A percentile compares a stretch with the other conserved stretches of the same genome.
Evolutionary conservation across 2,888 invertebrate species (phyloP).

Genomic region (Hypercompe scribonia): DNA sequence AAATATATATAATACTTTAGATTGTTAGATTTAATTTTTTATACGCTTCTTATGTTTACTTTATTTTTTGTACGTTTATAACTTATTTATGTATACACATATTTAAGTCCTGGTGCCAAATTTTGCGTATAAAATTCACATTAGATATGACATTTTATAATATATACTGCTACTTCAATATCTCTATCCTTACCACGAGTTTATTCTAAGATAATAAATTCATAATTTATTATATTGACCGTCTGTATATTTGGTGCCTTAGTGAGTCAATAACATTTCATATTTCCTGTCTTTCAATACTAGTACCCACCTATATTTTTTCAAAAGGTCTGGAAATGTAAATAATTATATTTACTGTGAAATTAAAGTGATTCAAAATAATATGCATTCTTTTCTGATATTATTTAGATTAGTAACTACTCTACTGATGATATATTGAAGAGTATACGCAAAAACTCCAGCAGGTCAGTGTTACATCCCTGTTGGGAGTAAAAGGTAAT

Average conservation of each 20-base stretch:
- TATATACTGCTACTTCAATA: neutral
- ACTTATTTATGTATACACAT: neutral
- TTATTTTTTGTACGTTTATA: neutral
- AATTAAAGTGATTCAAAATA: neutral
- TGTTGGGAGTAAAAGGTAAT: too few relatives aligned
- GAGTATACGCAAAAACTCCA: too few relatives aligned
- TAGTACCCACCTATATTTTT: neutral
- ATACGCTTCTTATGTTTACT: neutral
- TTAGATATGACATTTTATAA: neutral
- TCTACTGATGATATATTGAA: too few relatives aligned
- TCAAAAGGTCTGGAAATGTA: neutral
- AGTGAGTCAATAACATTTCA: neutral
- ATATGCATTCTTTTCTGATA: neutral
- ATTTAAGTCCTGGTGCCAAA: neutral
- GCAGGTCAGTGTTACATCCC: too few relatives aligned
- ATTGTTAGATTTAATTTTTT: neutral
- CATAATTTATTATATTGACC: neutral
- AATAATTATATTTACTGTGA: neutral
- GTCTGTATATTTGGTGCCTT: neutral
- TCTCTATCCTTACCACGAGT: neutral
- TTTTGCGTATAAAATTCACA: neutral
- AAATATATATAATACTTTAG: neutral
- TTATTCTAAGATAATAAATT: neutral
- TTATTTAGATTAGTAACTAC: too few relatives aligned
- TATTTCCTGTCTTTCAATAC: neutral